phyloP scores from a whole-genome alignment of 2,113 vertebrate species.

The Paralichthys olivaceus region DNA sequence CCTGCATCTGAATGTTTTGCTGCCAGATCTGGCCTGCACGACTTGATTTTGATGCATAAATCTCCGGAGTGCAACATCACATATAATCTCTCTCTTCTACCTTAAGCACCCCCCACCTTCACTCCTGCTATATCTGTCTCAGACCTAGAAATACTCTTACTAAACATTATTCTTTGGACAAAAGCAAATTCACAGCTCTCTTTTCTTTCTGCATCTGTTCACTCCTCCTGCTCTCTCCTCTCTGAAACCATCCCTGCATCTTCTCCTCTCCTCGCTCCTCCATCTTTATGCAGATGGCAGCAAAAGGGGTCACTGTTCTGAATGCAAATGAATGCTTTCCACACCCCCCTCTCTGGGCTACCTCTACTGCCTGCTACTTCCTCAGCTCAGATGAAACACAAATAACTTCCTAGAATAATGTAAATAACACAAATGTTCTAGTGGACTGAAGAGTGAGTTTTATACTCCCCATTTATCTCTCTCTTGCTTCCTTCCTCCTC shows the following conservation, averaged over 20 bases:
- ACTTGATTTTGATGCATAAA: constrained; percentile 42
- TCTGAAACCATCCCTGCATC: constrained; percentile 58
- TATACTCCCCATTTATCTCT: constrained; percentile 24
- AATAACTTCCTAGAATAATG: constrained; percentile 50
- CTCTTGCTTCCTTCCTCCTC: constrained; percentile 23
- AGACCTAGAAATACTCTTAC: constrained; percentile 24
- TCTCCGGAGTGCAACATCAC: constrained; percentile 26
- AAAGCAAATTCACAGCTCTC: constrained; percentile 54
- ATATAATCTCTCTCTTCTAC: constrained; percentile 27
- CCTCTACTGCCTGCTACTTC: constrained; percentile 24
- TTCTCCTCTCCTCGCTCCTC: constrained; percentile 49
- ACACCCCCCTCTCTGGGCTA: background rate
- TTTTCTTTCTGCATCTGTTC: constrained; percentile 59
- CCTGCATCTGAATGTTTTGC: constrained; percentile 40
- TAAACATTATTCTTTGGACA: constrained; percentile 47
- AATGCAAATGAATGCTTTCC: constrained; percentile 75
- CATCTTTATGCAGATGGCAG: constrained; percentile 78
- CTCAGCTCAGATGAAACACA: constrained; percentile 56
- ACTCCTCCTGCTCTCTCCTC: constrained; percentile 48
- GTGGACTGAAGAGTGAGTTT: constrained; percentile 49
- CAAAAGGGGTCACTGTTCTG: constrained; percentile 76
- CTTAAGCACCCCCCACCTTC: constrained; percentile 4
- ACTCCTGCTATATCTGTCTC: constrained; percentile 25
- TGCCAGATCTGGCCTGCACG: constrained; percentile 27
- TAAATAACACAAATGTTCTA: constrained; percentile 63